These are phyloP conservation scores for Gymnoscopelus braueri DNA, from an alignment of 2,797 vertebrate species.

Conservation along the genomic window DNA sequence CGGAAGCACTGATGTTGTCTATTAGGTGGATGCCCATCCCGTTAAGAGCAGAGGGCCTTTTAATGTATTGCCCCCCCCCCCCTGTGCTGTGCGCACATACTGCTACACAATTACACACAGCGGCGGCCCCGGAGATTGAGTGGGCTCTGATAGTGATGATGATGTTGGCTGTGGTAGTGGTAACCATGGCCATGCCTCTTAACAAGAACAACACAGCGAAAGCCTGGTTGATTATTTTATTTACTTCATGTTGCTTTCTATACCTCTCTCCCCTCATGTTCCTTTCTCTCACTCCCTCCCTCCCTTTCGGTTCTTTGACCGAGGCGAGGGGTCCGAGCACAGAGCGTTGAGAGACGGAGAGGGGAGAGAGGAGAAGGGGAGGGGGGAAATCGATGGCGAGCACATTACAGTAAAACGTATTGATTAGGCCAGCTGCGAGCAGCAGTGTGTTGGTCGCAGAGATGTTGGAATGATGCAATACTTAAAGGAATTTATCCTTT, in stretches of 20 bases:
- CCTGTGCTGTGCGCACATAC: constrained; percentile 62
- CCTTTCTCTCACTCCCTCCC: constrained; percentile 63
- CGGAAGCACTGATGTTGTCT: constrained; percentile 85
- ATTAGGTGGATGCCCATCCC: constrained; percentile 82
- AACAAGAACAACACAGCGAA: constrained; percentile 74
- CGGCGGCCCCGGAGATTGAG: constrained; percentile 57
- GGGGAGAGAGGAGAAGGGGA: constrained; percentile 4
- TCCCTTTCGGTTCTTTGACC: constrained; percentile 36
- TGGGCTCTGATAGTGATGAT: constrained; percentile 58
- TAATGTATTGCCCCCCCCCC: constrained; percentile 73
- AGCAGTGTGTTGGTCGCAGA: constrained; percentile 88
- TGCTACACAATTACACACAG: constrained; percentile 69
- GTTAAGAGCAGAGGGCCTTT: constrained; percentile 81
- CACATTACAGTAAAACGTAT: constrained; percentile 99
- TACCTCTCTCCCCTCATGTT: constrained; percentile 30
- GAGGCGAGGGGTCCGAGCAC: constrained; percentile 55
- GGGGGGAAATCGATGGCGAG: constrained; percentile 85
- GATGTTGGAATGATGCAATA: constrained; percentile 96
- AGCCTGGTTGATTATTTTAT: constrained; percentile 83
- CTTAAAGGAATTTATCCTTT: constrained; percentile 98
- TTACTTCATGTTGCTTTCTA: constrained; percentile 59
- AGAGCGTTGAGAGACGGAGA: constrained; percentile 23
- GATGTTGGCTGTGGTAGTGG: constrained; percentile 46
- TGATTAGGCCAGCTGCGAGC: constrained; percentile 91
- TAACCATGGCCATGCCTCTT: constrained; percentile 55